Evolutionary conservation across 2,797 vertebrate species (phyloP).

Genomic region (Pangasius djambal): DNA sequence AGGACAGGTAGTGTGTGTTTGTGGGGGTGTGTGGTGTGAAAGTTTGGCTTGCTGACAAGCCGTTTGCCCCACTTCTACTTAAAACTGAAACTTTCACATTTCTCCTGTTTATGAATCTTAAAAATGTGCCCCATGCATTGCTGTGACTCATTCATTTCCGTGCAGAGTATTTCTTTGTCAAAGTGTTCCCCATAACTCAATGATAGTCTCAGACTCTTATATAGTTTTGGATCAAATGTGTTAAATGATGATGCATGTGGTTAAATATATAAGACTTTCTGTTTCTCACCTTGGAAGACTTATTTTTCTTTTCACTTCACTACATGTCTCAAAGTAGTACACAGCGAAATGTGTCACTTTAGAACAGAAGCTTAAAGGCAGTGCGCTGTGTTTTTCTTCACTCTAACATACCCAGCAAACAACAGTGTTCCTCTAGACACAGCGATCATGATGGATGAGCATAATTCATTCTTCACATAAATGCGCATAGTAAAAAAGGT

Average conservation of each 20-base stretch:
- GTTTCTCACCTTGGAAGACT: neutral
- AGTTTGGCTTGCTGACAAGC: neutral
- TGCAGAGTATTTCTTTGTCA: neutral
- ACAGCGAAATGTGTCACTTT: conserved; percentile 18
- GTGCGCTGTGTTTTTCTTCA: conserved; percentile 4
- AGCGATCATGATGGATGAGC: conserved; percentile 23
- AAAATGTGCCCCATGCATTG: neutral
- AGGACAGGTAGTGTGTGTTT: neutral
- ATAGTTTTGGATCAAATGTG: conserved; percentile 25
- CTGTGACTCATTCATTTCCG: neutral
- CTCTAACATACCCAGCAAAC: conserved; percentile 3
- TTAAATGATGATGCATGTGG: conserved; percentile 16
- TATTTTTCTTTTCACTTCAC: neutral
- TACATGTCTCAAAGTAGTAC: conserved; percentile 3
- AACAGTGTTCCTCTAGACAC: conserved; percentile 5
- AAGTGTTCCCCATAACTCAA: neutral
- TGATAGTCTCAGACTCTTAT: neutral
- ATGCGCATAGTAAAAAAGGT: conserved; percentile 10
- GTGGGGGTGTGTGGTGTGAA: neutral
- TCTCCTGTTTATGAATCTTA: conserved; percentile 3
- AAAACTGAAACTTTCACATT: neutral
- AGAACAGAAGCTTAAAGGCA: conserved; percentile 3
- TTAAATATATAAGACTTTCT: conserved; percentile 13
- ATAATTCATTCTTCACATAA: neutral
- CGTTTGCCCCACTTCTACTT: neutral